phyloP scores from a whole-genome alignment of 2,888 invertebrate genomes.

The Thecocarcelia acutangulata region DNA sequence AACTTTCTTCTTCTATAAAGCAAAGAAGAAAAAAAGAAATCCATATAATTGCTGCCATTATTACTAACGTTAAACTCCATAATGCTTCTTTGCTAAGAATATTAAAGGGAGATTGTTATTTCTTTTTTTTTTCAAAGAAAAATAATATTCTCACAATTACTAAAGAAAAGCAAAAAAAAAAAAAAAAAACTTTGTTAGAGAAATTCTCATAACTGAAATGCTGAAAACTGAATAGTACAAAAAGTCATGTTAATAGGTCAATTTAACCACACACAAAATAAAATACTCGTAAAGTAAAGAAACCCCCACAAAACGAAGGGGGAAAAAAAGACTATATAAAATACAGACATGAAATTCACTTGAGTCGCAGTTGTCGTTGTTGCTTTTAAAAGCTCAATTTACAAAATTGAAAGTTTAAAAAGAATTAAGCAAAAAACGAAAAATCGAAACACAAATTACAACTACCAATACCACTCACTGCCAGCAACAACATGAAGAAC shows the following conservation, averaged over 20 bases:
- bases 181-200: slow-evolving; percentile 3
- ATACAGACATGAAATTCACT: slow-evolving; percentile 41
- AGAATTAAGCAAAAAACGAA: slow-evolving; percentile 26
- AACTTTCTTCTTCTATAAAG: slow-evolving; percentile 42
- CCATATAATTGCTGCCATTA: slow-evolving; percentile 32
- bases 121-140: neutral
- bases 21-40: slow-evolving; percentile 7
- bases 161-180: too few species aligned
- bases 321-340: slow-evolving; percentile 14
- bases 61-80: slow-evolving; percentile 7
- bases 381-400: slow-evolving; percentile 45
- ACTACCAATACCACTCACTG: slow-evolving; percentile 20
- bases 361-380: slow-evolving; percentile 5
- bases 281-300: slow-evolving; percentile 2
- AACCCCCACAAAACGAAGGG: slow-evolving; percentile 34
- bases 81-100: neutral
- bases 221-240: slow-evolving; percentile 25
- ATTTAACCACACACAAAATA: slow-evolving; percentile 61
- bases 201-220: slow-evolving; percentile 50
- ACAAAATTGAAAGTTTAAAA: slow-evolving; percentile 64
- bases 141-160: slow-evolving; percentile 58
- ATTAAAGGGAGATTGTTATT: slow-evolving; percentile 40
- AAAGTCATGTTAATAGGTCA: slow-evolving; percentile 71
- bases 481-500: slow-evolving; percentile 64
- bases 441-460: slow-evolving; percentile 53